Base-by-base conservation (phyloP, 2,797 vertebrate genomes). In the Aphelocoma californica region DNA sequence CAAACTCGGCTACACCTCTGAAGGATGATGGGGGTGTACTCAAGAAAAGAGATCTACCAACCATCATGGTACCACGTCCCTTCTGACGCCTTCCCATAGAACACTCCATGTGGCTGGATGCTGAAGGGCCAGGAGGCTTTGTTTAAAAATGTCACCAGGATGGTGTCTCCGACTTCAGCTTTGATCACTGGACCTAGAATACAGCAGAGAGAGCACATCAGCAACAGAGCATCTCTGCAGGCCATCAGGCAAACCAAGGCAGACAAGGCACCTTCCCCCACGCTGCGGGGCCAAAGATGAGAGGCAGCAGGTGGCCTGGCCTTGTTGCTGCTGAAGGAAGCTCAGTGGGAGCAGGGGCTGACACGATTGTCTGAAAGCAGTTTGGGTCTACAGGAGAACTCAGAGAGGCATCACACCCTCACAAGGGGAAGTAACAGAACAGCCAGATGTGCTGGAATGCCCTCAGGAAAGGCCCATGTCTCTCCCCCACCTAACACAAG, bases 71-170 rank as follows among this genome's bases (percentile, higher is more conserved):
- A 98, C 18, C 38, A 20, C 31, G 94, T 97, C 73, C 98, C 98
- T 86, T 98, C 98, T 20, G 96, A 97, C 0, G 58, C 62, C 88
- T 98, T 98, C 53, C 96, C 93, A 60, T 98, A 98, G 79, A 97
- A 97, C 26, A 98, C 97, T 6, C 98, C 98, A 1, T 98, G 98
- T 21, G 98, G 98, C 24, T 98, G 98, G 54, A 98, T 97, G 80
- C 98, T 98, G 95, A 98, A 98, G 24, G 97, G 88, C 84, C 86
- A 85, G 6, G 94, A 97, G 29, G 98, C 98, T 92, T 97, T 98
- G 92, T 98, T 98, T 36, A 97, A 85, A 95, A 98, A 98, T 0
- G 62, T 97, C 64, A 98, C 97, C 74, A 96, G 77, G 70, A 98
- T 97, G n/a, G 97, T 97, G 60, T 98, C 98, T 73, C 98, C 98